phyloP scores from a whole-genome alignment of 2,888 invertebrate species.

The Anarsia innoxiella region DNA sequence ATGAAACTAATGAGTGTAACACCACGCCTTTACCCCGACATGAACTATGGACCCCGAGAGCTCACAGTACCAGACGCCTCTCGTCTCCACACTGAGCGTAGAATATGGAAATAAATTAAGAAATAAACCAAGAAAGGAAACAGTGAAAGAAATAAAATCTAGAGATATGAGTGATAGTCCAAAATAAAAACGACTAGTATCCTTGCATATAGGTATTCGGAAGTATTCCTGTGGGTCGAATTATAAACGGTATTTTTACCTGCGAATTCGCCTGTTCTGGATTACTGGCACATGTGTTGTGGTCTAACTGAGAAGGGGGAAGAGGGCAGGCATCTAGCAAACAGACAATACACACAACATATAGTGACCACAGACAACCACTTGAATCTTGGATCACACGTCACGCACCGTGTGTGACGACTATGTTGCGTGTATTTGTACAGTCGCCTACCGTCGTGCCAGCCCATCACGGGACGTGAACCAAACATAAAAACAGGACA shows the following conservation, averaged over 20 bases:
- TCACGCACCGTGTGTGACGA: conserved; percentile 64
- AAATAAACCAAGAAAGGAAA: conserved; percentile 47
- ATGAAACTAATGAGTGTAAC: conserved; percentile 53
- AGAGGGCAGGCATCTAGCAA: conserved; percentile 97
- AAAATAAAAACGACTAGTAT: conserved; percentile 65
- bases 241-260: conserved; percentile 77
- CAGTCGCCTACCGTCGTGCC: conserved; percentile 63
- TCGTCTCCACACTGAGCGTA: conserved; percentile 58
- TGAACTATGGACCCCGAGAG: conserved; percentile 36
- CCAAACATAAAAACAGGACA: conserved; percentile 62
- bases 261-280: conserved; percentile 82
- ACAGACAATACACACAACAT: conserved; percentile 89
- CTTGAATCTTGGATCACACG: conserved; percentile 73
- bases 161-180: conserved; percentile 67
- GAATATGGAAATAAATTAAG: conserved; percentile 36
- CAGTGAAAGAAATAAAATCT: conserved; percentile 59
- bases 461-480: too few species aligned
- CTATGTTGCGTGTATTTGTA: conserved; percentile 72
- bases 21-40: conserved; percentile 24
- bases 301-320: conserved; percentile 90
- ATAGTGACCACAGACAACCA: conserved; percentile 76
- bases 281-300: conserved; percentile 85
- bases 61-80: conserved; percentile 37
- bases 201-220: conserved; percentile 70
- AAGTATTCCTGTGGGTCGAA: conserved; percentile 69